Evolutionary conservation across 2,888 invertebrate species (phyloP).

Genomic region (Mantis religiosa): DNA sequence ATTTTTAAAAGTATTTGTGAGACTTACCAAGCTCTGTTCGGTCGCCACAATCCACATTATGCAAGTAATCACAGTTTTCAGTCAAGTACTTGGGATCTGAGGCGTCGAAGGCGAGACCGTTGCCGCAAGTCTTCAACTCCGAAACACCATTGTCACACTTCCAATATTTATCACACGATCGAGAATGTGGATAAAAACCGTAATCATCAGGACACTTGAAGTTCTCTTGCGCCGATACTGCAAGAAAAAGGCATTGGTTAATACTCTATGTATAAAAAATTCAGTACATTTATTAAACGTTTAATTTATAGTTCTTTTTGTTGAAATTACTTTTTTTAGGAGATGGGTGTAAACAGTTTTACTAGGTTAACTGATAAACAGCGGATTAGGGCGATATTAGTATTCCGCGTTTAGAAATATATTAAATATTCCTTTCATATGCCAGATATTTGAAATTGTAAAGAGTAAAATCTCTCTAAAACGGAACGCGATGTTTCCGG

Average conservation of each 20-base stretch:
- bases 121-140: slow-evolving; percentile 89
- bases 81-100: slow-evolving; percentile 84
- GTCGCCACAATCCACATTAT: slow-evolving; percentile 90
- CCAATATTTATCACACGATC: slow-evolving; percentile 92
- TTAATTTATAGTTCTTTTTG: not conserved
- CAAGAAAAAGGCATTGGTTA: slow-evolving; percentile 47
- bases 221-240: slow-evolving; percentile 66
- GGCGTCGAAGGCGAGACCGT: slow-evolving; percentile 88
- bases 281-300: not conserved
- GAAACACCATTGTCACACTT: slow-evolving; percentile 87
- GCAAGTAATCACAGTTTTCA: slow-evolving; percentile 92
- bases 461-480: too few relatives aligned
- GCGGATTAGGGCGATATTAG: too few relatives aligned
- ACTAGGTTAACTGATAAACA: too few relatives aligned
- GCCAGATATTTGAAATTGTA: too few relatives aligned
- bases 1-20: not conserved
- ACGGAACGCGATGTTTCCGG: too few relatives aligned
- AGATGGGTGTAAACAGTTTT: not conserved
- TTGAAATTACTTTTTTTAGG: not conserved
- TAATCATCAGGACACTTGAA: slow-evolving; percentile 94
- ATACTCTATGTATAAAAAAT: not conserved
- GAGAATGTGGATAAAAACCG: slow-evolving; percentile 87
- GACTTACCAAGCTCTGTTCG: slow-evolving; percentile 72
- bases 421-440: too few relatives aligned
- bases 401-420: too few relatives aligned